A percentile compares a stretch with the other conserved stretches of the same genome.
These are phyloP conservation scores for Lucilia cuprina DNA, from an alignment of 1,140 invertebrate genomes.

Conservation along the genomic window DNA sequence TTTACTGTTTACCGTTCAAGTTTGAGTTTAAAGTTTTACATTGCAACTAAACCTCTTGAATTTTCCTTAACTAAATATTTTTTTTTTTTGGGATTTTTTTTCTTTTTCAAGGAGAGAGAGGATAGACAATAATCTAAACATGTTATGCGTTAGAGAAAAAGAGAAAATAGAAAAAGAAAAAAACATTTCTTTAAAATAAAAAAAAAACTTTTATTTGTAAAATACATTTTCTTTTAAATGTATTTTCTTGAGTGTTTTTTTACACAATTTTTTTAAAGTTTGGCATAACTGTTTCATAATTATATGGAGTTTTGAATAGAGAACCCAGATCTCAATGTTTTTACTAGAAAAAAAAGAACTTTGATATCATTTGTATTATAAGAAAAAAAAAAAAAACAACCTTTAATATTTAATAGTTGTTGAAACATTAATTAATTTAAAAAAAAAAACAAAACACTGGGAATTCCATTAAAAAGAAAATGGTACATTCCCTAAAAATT, in stretches of 20 bases:
- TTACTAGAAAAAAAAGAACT: constrained; percentile 8
- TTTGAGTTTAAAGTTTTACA: not conserved
- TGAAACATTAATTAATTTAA: not conserved
- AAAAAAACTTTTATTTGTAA: too few relatives aligned
- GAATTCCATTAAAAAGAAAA: constrained; percentile 20
- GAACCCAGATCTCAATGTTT: constrained; percentile 23
- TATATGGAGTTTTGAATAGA: not conserved
- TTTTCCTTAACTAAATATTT: not conserved
- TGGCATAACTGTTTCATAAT: constrained; percentile 6
- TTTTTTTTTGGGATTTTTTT: constrained; percentile 20
- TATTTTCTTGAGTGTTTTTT: not conserved
- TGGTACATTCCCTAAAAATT: constrained; percentile 13
- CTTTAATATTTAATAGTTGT: constrained; percentile 4
- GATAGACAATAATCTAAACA: constrained; percentile 28
- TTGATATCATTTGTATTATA: constrained; percentile 14
- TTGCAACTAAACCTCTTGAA: not conserved
- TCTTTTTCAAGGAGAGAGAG: constrained; percentile 29
- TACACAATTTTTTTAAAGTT: not conserved
- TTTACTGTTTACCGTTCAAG: too few relatives aligned
- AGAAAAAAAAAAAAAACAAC: constrained; percentile 2
- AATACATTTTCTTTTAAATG: not conserved
- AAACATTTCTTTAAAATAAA: not conserved
- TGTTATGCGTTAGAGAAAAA: constrained; percentile 6
- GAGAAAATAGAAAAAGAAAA: not conserved
- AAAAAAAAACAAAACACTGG: not conserved